Conservation (phyloP, 35 echinoderm and acorn worm genomes). For the Lytechinus variegatus region DNA sequence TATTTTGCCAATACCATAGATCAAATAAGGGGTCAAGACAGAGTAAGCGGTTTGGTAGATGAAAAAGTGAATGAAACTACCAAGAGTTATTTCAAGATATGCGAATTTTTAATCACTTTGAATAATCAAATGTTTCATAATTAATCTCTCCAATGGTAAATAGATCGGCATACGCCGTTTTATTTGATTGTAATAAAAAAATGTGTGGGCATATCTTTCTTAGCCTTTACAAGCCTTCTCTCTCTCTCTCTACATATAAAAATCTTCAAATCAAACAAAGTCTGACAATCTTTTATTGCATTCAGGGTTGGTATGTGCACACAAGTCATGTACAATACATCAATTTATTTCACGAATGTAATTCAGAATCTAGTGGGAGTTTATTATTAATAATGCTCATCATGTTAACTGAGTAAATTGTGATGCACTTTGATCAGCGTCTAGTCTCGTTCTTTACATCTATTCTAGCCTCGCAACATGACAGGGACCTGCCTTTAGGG, state of each 20-base stretch:
- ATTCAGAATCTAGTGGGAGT: neutral
- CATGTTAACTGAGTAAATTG: too few relatives aligned
- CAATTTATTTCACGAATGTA: neutral
- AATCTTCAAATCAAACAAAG: neutral
- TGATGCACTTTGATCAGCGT: too few relatives aligned
- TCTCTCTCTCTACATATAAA: neutral
- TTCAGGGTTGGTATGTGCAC: neutral
- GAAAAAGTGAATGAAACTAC: neutral
- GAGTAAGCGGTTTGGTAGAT: neutral
- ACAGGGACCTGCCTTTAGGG: too few relatives aligned
- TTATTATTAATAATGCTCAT: neutral
- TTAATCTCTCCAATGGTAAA: too few relatives aligned
- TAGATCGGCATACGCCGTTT: neutral
- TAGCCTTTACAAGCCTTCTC: too few relatives aligned
- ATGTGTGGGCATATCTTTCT: neutral
- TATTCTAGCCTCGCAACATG: too few relatives aligned
- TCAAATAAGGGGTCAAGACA: neutral
- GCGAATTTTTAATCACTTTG: too few relatives aligned
- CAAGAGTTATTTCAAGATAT: too few relatives aligned
- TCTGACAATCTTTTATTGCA: neutral
- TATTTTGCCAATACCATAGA: neutral
- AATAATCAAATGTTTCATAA: too few relatives aligned
- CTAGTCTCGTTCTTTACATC: too few relatives aligned
- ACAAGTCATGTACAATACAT: neutral
- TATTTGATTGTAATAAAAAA: neutral